These are phyloP conservation scores for Salvelinus alpinus DNA, from an alignment of 2,113 vertebrate species.

Conservation along the genomic window DNA sequence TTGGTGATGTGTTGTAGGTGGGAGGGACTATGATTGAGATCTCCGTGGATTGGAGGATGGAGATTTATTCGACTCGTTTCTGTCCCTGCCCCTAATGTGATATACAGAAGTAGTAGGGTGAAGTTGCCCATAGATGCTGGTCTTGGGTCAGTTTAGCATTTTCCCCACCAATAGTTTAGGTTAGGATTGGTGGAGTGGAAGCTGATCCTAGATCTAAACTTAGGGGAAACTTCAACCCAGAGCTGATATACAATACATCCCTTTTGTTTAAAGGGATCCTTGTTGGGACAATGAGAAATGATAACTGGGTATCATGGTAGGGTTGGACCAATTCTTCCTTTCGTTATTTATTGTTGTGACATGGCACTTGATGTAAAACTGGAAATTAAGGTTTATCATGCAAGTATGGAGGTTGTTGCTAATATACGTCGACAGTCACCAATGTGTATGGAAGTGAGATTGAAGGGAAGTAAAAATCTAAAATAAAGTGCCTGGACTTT, in stretches of 20 bases:
- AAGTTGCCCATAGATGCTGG: too few relatives aligned
- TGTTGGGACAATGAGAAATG: too few relatives aligned
- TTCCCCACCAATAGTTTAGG: too few relatives aligned
- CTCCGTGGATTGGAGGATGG: neutral
- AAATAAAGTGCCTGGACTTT: neutral
- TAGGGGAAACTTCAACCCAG: too few relatives aligned
- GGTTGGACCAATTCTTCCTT: neutral
- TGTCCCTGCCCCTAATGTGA: neutral
- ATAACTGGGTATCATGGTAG: too few relatives aligned
- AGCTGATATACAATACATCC: too few relatives aligned
- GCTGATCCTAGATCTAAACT: too few relatives aligned
- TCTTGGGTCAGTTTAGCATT: neutral
- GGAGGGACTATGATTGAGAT: neutral
- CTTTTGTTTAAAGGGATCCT: too few relatives aligned
- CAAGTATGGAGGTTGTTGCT: neutral
- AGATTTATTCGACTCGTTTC: neutral
- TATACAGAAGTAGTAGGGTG: neutral
- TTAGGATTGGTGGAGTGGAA: too few relatives aligned
- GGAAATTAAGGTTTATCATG: slow-evolving; percentile 19
- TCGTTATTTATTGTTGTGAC: slow-evolving; percentile 14
- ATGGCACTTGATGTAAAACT: slow-evolving; percentile 24
- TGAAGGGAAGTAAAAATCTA: neutral
- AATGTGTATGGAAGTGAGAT: slow-evolving; percentile 1
- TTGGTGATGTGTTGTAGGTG: neutral
- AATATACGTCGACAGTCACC: neutral